Base-by-base conservation (phyloP, 2,888 invertebrate genomes). In the Synergus japonicus region DNA sequence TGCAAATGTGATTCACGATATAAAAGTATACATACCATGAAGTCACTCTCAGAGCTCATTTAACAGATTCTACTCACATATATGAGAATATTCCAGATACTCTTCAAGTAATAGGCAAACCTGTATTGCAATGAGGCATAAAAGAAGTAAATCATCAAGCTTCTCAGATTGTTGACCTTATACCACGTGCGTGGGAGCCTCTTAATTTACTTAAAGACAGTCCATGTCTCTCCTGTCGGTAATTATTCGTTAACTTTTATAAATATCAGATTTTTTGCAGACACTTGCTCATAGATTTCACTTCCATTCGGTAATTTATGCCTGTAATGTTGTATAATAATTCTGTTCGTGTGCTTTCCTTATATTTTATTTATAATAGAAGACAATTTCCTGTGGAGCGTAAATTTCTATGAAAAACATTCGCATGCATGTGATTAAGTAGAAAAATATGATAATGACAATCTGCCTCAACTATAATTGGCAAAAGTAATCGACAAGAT, bases 141-240 rank as follows among this genome's bases (percentile, higher is more conserved):
- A 69, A 69, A 69, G 69, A 69, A 69, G 69, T 69, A 69, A 69
- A 69, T 69, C 69, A 69, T 69, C 69, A 49, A 29, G 18, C 18
- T 58, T 18, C 58, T 58, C n/a, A 58, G 58, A 69, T 18, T 66
- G 66, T 66, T 66, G 66, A 43, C 66, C 66, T 66, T 66, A 29
- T 29, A 66, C 66, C 66, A 49, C 69, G 69, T 69, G 69, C 69
- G 73, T 73, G 54, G 73, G 54, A 73, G 54, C 73, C 37, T 73
- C 54, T 54, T 54, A 46, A 73, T 49, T 18, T 66, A 29, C 46
- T 29, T 49, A 54, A 69, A 69, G 73, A 73, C 73, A 69, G 41
- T 66, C 43, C 43, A n/a, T 10, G 41, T 41, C 41, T 69, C 44
- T 15, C 54, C 41, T 69, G 46, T 29, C 54, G 15, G 69, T 49